These are phyloP conservation scores for Heliconius congener DNA, from an alignment of 1,140 invertebrate species.

Conservation along the genomic window DNA sequence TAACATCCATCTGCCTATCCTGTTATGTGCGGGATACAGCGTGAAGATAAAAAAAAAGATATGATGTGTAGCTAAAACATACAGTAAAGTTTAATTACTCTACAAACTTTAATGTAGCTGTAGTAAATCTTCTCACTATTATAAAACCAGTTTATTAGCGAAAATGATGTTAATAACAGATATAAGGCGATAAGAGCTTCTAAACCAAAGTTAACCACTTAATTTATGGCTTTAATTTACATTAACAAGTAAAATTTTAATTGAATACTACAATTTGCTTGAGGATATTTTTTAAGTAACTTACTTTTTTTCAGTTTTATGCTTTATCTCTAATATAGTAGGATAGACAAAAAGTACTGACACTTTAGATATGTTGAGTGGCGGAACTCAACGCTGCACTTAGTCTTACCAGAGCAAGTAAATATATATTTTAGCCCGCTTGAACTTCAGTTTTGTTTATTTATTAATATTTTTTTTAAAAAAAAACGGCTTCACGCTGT, in stretches of 20 bases:
- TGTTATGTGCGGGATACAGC: no score
- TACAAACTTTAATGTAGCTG: conserved; percentile 6
- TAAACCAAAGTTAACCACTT: not conserved
- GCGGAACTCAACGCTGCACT: no score
- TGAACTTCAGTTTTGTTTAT: no score
- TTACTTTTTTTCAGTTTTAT: no score
- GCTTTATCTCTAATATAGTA: no score
- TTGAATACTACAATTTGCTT: not conserved
- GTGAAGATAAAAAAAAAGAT: no score
- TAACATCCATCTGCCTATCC: no score
- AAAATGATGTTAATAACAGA: conserved; percentile 4
- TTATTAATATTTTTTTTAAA: no score
- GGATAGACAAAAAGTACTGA: not conserved
- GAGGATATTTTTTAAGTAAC: not conserved
- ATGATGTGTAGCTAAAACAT: not conserved
- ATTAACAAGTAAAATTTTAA: not conserved
- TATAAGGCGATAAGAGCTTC: conserved; percentile 4
- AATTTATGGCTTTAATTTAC: conserved; percentile 3
- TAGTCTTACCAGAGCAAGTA: no score
- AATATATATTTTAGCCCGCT: no score
- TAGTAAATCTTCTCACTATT: not conserved
- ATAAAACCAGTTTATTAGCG: not conserved
- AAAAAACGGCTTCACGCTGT: no score
- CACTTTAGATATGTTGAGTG: not conserved
- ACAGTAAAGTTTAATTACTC: not conserved